Conservation (phyloP, 2,888 invertebrate genomes). For the Chrysolina americana region DNA sequence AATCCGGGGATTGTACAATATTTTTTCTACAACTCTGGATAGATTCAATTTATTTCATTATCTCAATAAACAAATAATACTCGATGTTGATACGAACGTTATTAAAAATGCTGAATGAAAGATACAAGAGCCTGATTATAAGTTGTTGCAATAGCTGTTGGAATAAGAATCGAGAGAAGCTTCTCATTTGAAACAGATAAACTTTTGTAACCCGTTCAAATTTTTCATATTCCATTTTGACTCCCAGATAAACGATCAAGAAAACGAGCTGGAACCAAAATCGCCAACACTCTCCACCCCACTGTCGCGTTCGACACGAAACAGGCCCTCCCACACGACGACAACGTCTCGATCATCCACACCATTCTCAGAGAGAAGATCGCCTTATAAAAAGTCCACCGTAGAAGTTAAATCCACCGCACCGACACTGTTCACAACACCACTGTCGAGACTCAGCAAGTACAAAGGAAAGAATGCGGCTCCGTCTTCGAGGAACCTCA, state of each 20-base stretch:
- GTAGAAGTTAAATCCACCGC: conserved; percentile 31
- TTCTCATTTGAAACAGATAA: too few relatives aligned
- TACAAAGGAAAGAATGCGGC: conserved; percentile 7
- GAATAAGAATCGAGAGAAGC: too few relatives aligned
- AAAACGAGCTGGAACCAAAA: conserved; percentile 59
- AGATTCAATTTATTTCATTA: too few relatives aligned
- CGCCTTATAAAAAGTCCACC: conserved; percentile 43
- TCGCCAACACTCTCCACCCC: conserved; percentile 44
- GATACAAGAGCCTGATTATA: too few relatives aligned
- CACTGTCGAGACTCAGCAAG: conserved; percentile 36
- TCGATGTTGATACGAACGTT: too few relatives aligned
- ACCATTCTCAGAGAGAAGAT: conserved; percentile 22
- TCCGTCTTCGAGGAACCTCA: conserved; percentile 29
- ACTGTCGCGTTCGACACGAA: conserved; percentile 54
- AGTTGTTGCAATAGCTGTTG: too few relatives aligned
- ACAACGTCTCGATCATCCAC: neutral
- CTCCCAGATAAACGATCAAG: conserved; percentile 55
- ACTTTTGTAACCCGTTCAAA: too few relatives aligned
- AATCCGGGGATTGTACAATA: too few relatives aligned
- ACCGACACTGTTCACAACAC: conserved; percentile 40
- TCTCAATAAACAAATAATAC: too few relatives aligned
- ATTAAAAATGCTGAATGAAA: too few relatives aligned
- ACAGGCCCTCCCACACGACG: conserved; percentile 32
- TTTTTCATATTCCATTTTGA: neutral
- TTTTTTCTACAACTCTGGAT: too few relatives aligned